Percentiles rank a stretch among this genome's conserved stretches.
Conservation (phyloP, 2,888 invertebrate species). For the Ectemnius lituratus region DNA sequence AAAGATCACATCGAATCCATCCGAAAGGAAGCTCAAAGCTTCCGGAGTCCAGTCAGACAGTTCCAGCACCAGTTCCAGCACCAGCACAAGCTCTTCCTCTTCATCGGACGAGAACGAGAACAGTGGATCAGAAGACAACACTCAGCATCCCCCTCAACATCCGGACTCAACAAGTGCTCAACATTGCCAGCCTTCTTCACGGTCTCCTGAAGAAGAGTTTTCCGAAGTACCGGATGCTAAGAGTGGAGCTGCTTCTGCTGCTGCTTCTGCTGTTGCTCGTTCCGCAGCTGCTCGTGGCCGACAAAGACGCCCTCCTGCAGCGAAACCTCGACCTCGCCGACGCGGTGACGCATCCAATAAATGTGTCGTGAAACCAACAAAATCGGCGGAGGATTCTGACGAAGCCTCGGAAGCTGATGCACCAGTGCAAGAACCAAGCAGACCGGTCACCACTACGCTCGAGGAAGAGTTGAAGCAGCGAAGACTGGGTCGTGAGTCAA, state of each 20-base stretch:
- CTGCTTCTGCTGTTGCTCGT: no score
- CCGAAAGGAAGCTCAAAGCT: conserved; percentile 91
- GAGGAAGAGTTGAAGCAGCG: conserved; percentile 77
- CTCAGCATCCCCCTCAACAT: no score
- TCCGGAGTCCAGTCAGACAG: conserved; percentile 76
- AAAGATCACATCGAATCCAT: conserved; percentile 82
- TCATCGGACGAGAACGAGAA: conserved; percentile 16
- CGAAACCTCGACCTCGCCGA: no score
- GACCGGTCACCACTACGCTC: conserved; percentile 65
- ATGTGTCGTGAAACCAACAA: no score
- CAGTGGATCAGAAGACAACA: conserved; percentile 46
- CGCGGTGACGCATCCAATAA: no score
- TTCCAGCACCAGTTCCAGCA: no score
- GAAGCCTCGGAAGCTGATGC: conserved; percentile 47
- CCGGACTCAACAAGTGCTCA: no score
- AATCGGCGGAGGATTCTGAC: conserved; percentile 13
- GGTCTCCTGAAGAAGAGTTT: conserved; percentile 50
- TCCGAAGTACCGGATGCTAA: no score
- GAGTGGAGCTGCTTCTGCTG: no score
- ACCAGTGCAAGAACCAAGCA: conserved; percentile 67
- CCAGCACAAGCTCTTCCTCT: no score
- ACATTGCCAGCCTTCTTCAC: conserved; percentile 74
- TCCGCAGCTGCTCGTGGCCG: no score
- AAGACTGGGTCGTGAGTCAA: conserved; percentile 79
- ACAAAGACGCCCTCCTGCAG: no score